Conservation (phyloP, 2,113 vertebrate species). For the Notarius quadriscutis region DNA sequence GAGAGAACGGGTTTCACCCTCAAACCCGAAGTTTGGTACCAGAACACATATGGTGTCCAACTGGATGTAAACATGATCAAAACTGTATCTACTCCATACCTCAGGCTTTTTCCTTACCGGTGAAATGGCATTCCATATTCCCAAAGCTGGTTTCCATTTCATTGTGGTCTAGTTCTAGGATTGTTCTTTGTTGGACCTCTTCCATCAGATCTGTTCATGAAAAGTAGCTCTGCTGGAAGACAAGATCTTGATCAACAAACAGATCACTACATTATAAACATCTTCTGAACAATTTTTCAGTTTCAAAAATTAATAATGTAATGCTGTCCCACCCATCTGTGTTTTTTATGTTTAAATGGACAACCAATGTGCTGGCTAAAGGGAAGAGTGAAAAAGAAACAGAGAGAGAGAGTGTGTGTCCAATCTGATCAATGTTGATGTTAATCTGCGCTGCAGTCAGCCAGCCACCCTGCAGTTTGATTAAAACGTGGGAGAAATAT, state of each 20-base stretch:
- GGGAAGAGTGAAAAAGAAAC: neutral
- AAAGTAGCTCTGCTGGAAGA: neutral
- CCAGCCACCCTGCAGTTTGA: slow-evolving; percentile 69
- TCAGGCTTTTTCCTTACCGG: neutral
- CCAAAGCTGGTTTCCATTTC: neutral
- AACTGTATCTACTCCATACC: neutral
- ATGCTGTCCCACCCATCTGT: neutral
- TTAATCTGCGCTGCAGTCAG: slow-evolving; percentile 78
- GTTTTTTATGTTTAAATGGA: neutral
- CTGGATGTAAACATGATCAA: neutral
- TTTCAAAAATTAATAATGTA: neutral
- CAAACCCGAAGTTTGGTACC: neutral
- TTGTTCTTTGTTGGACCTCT: neutral
- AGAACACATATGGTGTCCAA: neutral
- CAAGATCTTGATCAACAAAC: neutral
- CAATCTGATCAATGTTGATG: slow-evolving; percentile 79
- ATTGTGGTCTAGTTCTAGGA: neutral
- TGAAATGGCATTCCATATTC: no score
- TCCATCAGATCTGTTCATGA: neutral
- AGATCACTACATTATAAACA: neutral
- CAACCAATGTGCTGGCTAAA: neutral
- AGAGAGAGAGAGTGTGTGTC: slow-evolving; percentile 50
- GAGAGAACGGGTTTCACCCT: neutral
- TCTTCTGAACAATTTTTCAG: neutral
- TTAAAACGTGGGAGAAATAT: slow-evolving; percentile 81